Evolutionary conservation across 2,888 invertebrate species (phyloP), one percentile per base, ranked within the genome.

Genomic region (Laspeyria flexula): DNA sequence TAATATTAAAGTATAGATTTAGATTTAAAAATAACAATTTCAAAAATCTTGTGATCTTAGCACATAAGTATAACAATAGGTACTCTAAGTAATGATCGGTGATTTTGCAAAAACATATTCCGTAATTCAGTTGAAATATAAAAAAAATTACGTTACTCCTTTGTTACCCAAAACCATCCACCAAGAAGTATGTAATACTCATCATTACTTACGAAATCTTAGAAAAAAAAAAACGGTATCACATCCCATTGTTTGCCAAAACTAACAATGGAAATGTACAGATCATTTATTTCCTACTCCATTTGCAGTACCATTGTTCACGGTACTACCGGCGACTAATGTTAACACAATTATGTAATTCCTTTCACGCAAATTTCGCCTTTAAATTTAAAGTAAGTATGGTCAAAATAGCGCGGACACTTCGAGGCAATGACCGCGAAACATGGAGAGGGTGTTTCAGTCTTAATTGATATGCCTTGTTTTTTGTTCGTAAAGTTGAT

Each of bases 391-490:
- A 0, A 1, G 0, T 0, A 0, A 0, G 30, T 35, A 54, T n/a
- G 44, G 10, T 21, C 21, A 43, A 37, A 15, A 31, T 41, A 27
- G 43, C 13, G 33, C 37, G 29, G 37, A 18, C 9, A n/a, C 43
- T 42, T 41, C 23, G 13, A 29, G 27, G 29, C 23, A 25, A 30
- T 38, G 41, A 31, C 33, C 12, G 23, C 23, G 44, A 4, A 31
- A 21, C 30, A 9, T 51, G 13, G 52, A 23, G 35, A 58, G 70
- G 69, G 49, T 66, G 58, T 66, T 54, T 53, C 50, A 55, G 60
- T 66, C 70, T 75, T 83, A 83, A 83, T 83, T 81, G 81, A 82
- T 81, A 78, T 70, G 68, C 60, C 69, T 66, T 76, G 74, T 80
- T 75, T 78, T 81, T 83, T 82, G 72, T 77, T 60, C 44, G 39